Conservation (phyloP, 2,797 vertebrate genomes). For the Neosalanx taihuensis region DNA sequence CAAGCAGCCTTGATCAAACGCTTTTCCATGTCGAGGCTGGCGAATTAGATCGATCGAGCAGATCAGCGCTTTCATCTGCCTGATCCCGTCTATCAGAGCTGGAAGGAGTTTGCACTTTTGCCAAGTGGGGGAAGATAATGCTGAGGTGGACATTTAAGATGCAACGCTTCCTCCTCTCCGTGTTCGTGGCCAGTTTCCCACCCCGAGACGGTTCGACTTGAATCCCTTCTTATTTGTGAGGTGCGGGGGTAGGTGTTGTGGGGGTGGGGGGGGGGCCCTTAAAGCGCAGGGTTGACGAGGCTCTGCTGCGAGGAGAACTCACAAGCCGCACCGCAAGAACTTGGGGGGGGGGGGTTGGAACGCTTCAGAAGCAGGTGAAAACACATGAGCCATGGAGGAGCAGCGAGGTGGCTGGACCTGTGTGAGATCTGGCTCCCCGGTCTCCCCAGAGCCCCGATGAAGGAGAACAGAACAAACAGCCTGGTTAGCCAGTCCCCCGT, state of each 20-base stretch:
- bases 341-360: no score
- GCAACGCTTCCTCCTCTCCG: slow-evolving; percentile 18
- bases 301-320: not conserved
- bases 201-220: slow-evolving; percentile 50
- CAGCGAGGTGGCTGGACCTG: not conserved
- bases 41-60: slow-evolving; percentile 48
- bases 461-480: slow-evolving; percentile 22
- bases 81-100: slow-evolving; percentile 36
- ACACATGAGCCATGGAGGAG: no score
- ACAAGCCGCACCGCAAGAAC: not conserved
- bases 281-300: slow-evolving; percentile 4
- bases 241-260: slow-evolving; percentile 45
- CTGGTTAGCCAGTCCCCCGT: slow-evolving; percentile 39
- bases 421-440: slow-evolving; percentile 26
- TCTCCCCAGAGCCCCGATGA: slow-evolving; percentile 31
- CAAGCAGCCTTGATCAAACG: slow-evolving; percentile 31
- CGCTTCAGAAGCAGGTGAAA: no score
- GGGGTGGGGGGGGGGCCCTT: not conserved
- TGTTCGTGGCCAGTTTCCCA: slow-evolving; percentile 41
- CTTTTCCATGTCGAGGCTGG: slow-evolving; percentile 15
- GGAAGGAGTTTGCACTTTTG: slow-evolving; percentile 41
- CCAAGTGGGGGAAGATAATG: slow-evolving; percentile 30
- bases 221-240: slow-evolving; percentile 52
- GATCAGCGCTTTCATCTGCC: slow-evolving; percentile 55
- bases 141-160: slow-evolving; percentile 40